Base-by-base conservation (phyloP, 2,113 vertebrate genomes). In the Tyrannus savana region DNA sequence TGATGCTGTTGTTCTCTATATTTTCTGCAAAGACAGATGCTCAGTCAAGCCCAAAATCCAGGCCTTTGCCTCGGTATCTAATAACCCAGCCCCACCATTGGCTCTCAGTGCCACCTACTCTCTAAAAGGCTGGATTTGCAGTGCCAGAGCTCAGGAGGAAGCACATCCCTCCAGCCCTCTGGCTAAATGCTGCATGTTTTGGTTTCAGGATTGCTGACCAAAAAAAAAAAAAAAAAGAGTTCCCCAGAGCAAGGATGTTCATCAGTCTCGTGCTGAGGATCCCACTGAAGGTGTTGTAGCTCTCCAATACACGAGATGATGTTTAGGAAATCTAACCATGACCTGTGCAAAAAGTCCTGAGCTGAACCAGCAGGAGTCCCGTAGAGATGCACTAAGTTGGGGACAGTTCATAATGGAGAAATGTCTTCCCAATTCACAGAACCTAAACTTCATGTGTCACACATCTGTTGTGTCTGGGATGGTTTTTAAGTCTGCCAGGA, bases 1-100 rank as follows among this genome's bases (percentile, higher is more conserved):
- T 5, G 74, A 50, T 76, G 71, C 87, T 92, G 81, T 89, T 96
- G 74, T 94, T 87, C 96, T 94, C 84, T 72, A 0, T 53, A 24
- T 41, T 91, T 85, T 69, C 93, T 91, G 78, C 78, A 47, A 94
- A 87, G 87, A 79, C 58, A 69, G 63, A n/a, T 95, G 91, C 81
- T 92, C 89, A 94, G 78, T 89, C 91, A 94, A 91, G 77, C 91
- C 94, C 93, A 82, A 96, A 94, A 94, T 90, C 92, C 91, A 84
- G 62, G 62, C 78, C 77, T 81, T 86, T 75, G 56, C 73, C 81
- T 94, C 64, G 5, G 74, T 90, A 66, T 89, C 77, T 75, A 72
- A 78, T 93, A 90, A 93, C 91, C 39, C 41, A 79, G 37, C 69
- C 71, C 2, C 0, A 44, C 53, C 84, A n/a, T 3, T 7, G 7